These are phyloP conservation scores for Malurus splendens DNA, from an alignment of 2,797 vertebrate species.

Conservation along the genomic window DNA sequence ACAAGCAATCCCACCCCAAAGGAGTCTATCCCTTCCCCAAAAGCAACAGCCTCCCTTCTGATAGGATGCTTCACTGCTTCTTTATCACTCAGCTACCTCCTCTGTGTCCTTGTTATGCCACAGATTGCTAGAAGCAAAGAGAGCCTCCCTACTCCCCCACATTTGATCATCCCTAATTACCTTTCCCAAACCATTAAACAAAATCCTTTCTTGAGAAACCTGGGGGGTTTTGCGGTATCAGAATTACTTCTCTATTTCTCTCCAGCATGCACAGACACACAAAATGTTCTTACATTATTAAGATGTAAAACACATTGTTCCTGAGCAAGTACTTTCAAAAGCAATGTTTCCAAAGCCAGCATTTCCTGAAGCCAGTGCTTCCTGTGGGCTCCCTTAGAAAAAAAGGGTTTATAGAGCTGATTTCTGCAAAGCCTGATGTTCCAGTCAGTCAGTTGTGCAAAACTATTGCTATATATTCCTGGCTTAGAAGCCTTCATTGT, in stretches of 20 bases:
- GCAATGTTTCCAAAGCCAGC: not conserved
- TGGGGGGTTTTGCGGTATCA: not conserved
- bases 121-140: not conserved
- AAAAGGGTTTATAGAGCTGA: not conserved
- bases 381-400: not conserved
- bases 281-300: not conserved
- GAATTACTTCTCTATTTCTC: not conserved
- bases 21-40: not conserved
- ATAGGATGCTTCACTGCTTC: not conserved
- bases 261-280: not conserved
- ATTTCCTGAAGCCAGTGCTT: not conserved
- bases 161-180: not conserved
- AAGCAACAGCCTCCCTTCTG: not conserved
- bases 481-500: not conserved
- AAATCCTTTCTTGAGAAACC: not conserved
- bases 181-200: not conserved
- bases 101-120: not conserved
- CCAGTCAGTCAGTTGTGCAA: not conserved
- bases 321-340: not conserved
- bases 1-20: not conserved
- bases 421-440: slow-evolving; percentile 13
- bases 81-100: not conserved
- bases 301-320: not conserved
- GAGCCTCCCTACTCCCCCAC: not conserved
- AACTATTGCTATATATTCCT: not conserved